A percentile compares a stretch with the other conserved stretches of the same genome.
These are phyloP conservation scores for Sarcophaga caerulescens DNA, from an alignment of 2,888 invertebrate genomes.

Conservation along the genomic window DNA sequence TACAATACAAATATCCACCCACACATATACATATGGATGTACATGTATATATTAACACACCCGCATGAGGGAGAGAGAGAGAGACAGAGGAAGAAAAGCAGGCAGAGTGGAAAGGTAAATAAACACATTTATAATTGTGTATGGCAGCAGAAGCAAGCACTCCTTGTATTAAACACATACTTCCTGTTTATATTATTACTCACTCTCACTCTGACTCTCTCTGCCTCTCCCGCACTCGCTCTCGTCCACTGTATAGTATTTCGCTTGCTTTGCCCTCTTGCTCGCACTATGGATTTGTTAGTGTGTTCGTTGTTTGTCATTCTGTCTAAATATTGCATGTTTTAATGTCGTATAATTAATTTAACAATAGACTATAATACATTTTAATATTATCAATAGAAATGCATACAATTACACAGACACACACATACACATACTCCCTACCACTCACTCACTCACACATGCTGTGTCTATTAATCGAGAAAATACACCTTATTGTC, in stretches of 20 bases:
- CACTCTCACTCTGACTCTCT: too few relatives aligned
- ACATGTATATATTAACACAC: too few relatives aligned
- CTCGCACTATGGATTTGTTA: not conserved
- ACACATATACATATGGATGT: not conserved
- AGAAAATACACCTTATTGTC: not conserved
- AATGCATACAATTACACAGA: constrained; percentile 26
- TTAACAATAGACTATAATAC: constrained; percentile 45
- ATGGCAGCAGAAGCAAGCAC: not conserved
- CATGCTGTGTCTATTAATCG: not conserved
- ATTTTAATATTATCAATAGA: constrained; percentile 55
- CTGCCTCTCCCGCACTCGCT: too few relatives aligned
- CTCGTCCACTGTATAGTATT: too few relatives aligned
- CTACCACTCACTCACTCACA: too few relatives aligned
- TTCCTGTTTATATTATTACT: too few relatives aligned
- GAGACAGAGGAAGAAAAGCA: too few relatives aligned
- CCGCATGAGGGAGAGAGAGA: not conserved
- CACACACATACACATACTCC: not conserved
- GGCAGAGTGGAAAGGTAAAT: not conserved
- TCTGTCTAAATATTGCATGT: constrained; percentile 36
- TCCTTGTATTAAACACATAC: not conserved
- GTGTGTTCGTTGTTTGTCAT: constrained; percentile 5
- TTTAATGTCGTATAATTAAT: constrained; percentile 63
- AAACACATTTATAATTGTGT: not conserved
- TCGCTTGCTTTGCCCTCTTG: not conserved
- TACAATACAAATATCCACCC: not conserved